phyloP scores from a whole-genome alignment of 2,113 vertebrate species.

The Pao palembangensis region DNA sequence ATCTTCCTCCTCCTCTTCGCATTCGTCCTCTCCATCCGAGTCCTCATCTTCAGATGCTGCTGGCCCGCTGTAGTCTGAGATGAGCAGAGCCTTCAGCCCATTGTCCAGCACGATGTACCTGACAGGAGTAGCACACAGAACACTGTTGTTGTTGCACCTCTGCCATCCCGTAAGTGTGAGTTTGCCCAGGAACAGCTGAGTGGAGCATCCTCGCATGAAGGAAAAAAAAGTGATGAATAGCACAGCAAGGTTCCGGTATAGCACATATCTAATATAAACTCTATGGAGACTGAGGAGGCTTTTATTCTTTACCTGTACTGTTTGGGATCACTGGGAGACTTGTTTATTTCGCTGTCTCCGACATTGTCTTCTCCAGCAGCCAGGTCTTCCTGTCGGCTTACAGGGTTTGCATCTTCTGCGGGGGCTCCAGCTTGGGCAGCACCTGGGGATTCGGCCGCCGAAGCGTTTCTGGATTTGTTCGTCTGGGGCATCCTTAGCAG shows the following conservation, averaged over 20 bases:
- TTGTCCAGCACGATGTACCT: constrained; percentile 88
- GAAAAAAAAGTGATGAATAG: too few species aligned
- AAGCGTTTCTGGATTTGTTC: constrained; percentile 57
- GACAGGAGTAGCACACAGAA: constrained; percentile 1
- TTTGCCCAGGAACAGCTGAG: constrained; percentile 53
- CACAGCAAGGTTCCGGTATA: too few species aligned
- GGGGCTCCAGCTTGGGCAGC: constrained; percentile 25
- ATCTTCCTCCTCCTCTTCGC: constrained; percentile 75
- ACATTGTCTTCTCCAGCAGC: constrained; percentile 44
- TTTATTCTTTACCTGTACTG: constrained; percentile 83
- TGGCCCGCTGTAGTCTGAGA: constrained; percentile 84
- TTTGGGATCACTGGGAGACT: constrained; percentile 95
- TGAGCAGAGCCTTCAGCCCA: constrained; percentile 86
- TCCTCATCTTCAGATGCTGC: constrained; percentile 27
- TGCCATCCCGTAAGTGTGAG: constrained; percentile 29
- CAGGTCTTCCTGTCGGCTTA: constrained; percentile 18
- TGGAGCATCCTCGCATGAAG: constrained; percentile 11
- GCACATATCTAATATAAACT: constrained; percentile 4
- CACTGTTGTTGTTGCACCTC: constrained; percentile 2
- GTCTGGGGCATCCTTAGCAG: constrained; percentile 65
- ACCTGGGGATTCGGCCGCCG: constrained; percentile 22
- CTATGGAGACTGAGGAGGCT: background rate
- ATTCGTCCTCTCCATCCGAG: constrained; percentile 73
- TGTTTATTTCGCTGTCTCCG: constrained; percentile 84
- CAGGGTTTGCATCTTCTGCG: constrained; percentile 12